Percentiles rank a stretch among this genome's conserved stretches.
These are phyloP conservation scores for Phania funesta DNA, from an alignment of 2,888 invertebrate species.

Conservation along the genomic window DNA sequence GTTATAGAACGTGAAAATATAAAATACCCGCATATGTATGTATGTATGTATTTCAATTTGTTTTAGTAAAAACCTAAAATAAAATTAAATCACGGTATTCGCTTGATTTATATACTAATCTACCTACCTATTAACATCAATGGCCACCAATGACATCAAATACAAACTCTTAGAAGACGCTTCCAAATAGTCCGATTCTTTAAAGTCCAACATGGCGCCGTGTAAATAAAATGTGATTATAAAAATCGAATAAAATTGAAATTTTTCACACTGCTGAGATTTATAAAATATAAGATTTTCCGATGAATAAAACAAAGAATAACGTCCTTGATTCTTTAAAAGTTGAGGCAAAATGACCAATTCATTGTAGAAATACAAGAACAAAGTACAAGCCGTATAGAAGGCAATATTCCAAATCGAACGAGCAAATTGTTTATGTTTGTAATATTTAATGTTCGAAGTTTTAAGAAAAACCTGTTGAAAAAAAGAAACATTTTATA, in stretches of 20 bases:
- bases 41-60: no score
- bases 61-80: no score
- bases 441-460: constrained; percentile 78
- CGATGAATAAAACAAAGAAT: constrained; percentile 79
- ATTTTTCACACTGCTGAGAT: constrained; percentile 79
- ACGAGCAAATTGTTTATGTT: constrained; percentile 78
- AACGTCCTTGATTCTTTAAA: constrained; percentile 78
- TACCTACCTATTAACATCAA: constrained; percentile 77
- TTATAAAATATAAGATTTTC: constrained; percentile 79
- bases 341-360: constrained; percentile 79
- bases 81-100: no score
- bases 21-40: no score
- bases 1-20: no score
- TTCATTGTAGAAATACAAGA: constrained; percentile 79
- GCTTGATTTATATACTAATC: not conserved
- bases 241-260: constrained; percentile 79
- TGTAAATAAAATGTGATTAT: constrained; percentile 79
- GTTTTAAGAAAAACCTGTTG: constrained; percentile 78
- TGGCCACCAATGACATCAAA: constrained; percentile 75
- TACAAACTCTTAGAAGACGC: constrained; percentile 77
- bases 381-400: constrained; percentile 77
- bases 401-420: constrained; percentile 80
- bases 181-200: constrained; percentile 77
- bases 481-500: constrained; percentile 50
- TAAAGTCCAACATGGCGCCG: constrained; percentile 78